Evolutionary conservation across 1,140 invertebrate species (phyloP), one percentile per base, ranked within the genome.

Genomic region (Drosophila tsacasi): DNA sequence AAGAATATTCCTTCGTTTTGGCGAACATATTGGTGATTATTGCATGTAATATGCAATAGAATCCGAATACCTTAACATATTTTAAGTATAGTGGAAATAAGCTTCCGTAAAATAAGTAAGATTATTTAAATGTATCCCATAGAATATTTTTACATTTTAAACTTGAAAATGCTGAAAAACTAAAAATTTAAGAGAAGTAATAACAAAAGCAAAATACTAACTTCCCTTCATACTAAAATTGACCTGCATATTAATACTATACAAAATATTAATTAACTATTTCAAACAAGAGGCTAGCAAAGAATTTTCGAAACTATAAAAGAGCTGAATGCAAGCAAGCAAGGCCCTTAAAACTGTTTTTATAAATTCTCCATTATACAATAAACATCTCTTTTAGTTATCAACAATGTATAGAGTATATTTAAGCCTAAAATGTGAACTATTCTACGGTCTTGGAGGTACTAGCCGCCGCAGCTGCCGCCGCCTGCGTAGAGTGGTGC

Each of bases 401-500:
- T 59, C 19, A 71, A 59, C 27, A 63, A 46, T 15, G 5, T 39
- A 46, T 15, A 35, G 3, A 17, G 25, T 55, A 23, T 55, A 55
- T 58, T 35, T 21, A 72, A 15, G 15, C 3, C 32, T 60, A 37
- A 52, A 47, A 6, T 30, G 5, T 37, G 13, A 39, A 55, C 44
- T 84, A 81, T 65, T 80, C 40, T 35, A 21, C 39, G 5, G 63
- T 30, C 37, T 84, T 83, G 39, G 39, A 49, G 3, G 78, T 69
- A 30, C 78, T 90, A 3, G 71, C 58, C 19, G 85, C 78, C 30
- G 85, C 86, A 1, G 85, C 85, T 3, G 85, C 82, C 5, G 78
- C 65, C 19, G 86, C 86, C 52, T 76, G 69, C 2, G 81, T 69
- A 10, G 82, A 60, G 58, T 93, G 90, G 61, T 93, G 91, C 47